Evolutionary conservation across 2,797 vertebrate genomes (phyloP).

Genomic region (Malacoctenus gilli): DNA sequence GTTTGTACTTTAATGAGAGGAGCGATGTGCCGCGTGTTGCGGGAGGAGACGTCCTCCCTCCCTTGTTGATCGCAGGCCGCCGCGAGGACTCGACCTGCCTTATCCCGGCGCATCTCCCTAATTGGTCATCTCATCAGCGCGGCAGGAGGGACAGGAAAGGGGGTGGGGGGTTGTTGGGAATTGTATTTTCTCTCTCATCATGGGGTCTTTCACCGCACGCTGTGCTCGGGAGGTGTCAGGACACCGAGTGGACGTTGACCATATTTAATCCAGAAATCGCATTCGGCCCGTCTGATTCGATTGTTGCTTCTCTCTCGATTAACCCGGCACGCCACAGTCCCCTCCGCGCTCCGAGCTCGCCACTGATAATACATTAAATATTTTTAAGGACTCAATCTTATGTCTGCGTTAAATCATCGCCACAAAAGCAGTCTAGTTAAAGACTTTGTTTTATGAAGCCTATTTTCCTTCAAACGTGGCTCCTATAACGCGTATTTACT

Average conservation of each 20-base stretch:
- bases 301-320: conserved; percentile 73
- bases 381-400: neutral
- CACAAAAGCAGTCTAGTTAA: conserved; percentile 1
- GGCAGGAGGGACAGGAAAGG: conserved; percentile 68
- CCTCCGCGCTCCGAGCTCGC: conserved; percentile 36
- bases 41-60: conserved; percentile 28
- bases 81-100: conserved; percentile 31
- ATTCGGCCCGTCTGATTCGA: conserved; percentile 74
- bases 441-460: conserved; percentile 3
- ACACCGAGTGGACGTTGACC: conserved; percentile 64
- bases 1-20: conserved; percentile 1
- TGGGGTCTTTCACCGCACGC: conserved; percentile 68
- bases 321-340: conserved; percentile 54
- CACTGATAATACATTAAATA: conserved; percentile 9
- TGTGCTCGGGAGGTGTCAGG: conserved; percentile 63
- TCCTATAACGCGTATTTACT: conserved; percentile 3
- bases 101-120: conserved; percentile 41
- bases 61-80: conserved; percentile 46
- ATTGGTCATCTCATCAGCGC: conserved; percentile 61
- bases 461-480: conserved; percentile 6
- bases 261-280: conserved; percentile 80
- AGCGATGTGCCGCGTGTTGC: conserved; percentile 4
- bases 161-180: conserved; percentile 64
- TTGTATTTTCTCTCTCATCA: conserved; percentile 75
- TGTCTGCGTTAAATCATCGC: conserved; percentile 3